Base-by-base conservation (phyloP, 2,113 vertebrate species). In the Pongo pygmaeus region DNA sequence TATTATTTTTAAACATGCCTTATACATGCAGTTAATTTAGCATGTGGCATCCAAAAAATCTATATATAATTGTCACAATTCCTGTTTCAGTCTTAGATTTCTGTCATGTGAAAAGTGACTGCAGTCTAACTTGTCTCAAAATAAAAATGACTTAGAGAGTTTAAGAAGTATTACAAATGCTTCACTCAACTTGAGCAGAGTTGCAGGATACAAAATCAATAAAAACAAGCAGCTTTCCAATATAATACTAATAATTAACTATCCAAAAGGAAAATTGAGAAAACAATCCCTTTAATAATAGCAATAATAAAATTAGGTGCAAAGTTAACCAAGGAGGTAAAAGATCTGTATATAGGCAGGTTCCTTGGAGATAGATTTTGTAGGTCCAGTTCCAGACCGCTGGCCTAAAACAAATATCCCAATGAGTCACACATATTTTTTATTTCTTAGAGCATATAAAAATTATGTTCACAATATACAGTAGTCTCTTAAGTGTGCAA, bases 1-100 rank as follows among this genome's bases (percentile, higher is more conserved):
- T 78, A 86, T 90, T 91, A 69, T 95, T 98, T 94, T 96, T n/a
- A 79, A 90, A 94, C 10, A 70, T 95, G 17, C n/a, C 75, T 87
- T 84, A 17, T 35, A 67, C 9, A 17, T 80, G 12, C 43, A 35
- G 48, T 64, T 95, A 79, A 52, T 94, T 97, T 94, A 55, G 27
- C 55, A 35, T 57, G n/a, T 81, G 35, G 30, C 40, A 9, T 81
- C 27, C 86, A 74, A 70, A 61, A 89, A 32, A 79, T 23, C 10
- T 32, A 3, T 23, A 27, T 17, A 72, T 72, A 92, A 40, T 72
- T 95, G 32, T 77, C 30, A 92, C 7, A 50, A 35, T 95, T 94
- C n/a, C 38, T 88, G 3, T 79, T n/a, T 38, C 3, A 84, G 48
- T 50, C 48, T 92, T 86, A 90, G 20, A 48, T 59, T 70, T 67